Conservation (phyloP, 2,888 invertebrate genomes). For the Melipona bicolor region DNA sequence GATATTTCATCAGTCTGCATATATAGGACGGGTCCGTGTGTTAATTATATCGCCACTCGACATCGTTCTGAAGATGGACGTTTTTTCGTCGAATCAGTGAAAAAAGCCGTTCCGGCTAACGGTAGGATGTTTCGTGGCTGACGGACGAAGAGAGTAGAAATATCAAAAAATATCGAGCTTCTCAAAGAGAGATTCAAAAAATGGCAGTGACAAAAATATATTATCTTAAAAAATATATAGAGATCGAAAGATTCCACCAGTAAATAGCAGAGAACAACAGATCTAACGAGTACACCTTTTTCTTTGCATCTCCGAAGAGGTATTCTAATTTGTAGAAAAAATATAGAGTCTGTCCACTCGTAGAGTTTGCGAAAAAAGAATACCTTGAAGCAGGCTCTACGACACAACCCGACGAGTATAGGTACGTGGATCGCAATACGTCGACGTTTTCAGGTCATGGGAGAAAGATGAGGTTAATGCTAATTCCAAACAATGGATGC, state of each 20-base stretch:
- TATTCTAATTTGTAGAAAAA: neutral
- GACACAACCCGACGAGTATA: constrained; percentile 23
- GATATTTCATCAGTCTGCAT: neutral
- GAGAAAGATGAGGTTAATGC: constrained; percentile 7
- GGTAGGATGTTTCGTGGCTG: neutral
- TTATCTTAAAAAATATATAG: neutral
- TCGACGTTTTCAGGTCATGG: constrained; percentile 18
- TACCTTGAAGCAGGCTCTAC: constrained; percentile 12
- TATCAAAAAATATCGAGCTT: neutral
- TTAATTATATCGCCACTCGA: neutral
- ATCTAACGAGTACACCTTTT: neutral
- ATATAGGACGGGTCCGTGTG: constrained; percentile 4
- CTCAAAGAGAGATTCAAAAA: neutral
- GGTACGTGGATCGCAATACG: neutral
- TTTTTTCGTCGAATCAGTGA: neutral
- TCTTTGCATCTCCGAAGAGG: neutral
- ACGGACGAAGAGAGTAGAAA: neutral
- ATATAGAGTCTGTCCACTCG: neutral
- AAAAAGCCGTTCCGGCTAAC: neutral
- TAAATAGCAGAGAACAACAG: neutral
- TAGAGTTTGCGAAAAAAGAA: neutral
- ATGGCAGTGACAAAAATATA: constrained; percentile 2
- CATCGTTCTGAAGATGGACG: neutral
- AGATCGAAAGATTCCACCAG: neutral
- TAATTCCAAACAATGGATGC: constrained; percentile 12